Conservation (phyloP, 1,140 invertebrate genomes). For the Vanessa tameamea region DNA sequence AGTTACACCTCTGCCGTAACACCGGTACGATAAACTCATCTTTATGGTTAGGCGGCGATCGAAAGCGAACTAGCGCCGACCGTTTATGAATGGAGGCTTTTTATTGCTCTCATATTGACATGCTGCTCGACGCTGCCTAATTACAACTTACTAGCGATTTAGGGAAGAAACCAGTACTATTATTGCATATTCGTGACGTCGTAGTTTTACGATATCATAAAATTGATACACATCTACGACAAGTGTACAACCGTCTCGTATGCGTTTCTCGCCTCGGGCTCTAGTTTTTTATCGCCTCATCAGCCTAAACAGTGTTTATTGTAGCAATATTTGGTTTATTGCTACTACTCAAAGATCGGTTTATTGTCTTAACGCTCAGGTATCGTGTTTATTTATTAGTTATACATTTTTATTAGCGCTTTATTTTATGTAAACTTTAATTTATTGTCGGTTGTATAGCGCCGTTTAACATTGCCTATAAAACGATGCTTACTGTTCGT, state of each 20-base stretch:
- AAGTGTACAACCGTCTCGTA: slow-evolving; percentile 23
- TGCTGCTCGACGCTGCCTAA: slow-evolving; percentile 22
- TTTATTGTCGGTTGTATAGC: slow-evolving; percentile 78
- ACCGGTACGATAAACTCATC: slow-evolving; percentile 74
- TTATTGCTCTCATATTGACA: slow-evolving; percentile 76
- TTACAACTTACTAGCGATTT: slow-evolving; percentile 74
- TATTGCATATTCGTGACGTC: slow-evolving; percentile 68
- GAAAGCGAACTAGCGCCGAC: slow-evolving; percentile 67
- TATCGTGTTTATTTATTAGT: slow-evolving; percentile 81
- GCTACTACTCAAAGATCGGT: slow-evolving; percentile 73
- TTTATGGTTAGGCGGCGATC: slow-evolving; percentile 73
- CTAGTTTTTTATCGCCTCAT: slow-evolving; percentile 74
- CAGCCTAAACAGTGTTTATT: slow-evolving; percentile 78
- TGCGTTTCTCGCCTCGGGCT: slow-evolving; percentile 48
- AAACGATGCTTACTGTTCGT: slow-evolving; percentile 75
- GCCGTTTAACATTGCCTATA: slow-evolving; percentile 79
- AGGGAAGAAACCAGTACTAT: slow-evolving; percentile 70
- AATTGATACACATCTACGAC: slow-evolving; percentile 62
- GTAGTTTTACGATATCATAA: slow-evolving; percentile 76
- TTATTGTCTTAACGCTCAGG: slow-evolving; percentile 78
- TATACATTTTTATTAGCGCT: slow-evolving; percentile 80
- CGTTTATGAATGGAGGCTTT: slow-evolving; percentile 73
- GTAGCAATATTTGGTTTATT: slow-evolving; percentile 79
- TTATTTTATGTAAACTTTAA: slow-evolving; percentile 80
- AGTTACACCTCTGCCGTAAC: slow-evolving; percentile 76